These are phyloP conservation scores for Saiga tatarica DNA, from an alignment of 2,113 vertebrate genomes.

Conservation along the genomic window DNA sequence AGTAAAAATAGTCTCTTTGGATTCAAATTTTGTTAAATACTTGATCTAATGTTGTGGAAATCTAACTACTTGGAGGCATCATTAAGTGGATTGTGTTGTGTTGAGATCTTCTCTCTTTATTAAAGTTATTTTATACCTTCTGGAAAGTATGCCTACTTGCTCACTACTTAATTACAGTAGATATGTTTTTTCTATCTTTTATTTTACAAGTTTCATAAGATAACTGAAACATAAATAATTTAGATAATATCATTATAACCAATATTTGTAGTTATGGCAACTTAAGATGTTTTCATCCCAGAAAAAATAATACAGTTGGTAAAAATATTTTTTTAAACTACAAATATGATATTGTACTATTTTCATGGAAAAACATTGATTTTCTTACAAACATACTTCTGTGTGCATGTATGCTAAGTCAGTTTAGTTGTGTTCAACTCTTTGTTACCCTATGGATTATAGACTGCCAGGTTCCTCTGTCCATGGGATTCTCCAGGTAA, in stretches of 20 bases:
- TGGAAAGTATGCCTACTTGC: slow-evolving; percentile 48
- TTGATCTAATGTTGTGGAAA: slow-evolving; percentile 68
- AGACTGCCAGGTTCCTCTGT: background rate
- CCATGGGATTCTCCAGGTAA: background rate
- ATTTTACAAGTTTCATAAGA: slow-evolving; percentile 68
- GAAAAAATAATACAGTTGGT: slow-evolving; percentile 58
- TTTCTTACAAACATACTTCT: slow-evolving; percentile 59
- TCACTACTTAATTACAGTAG: slow-evolving; percentile 75
- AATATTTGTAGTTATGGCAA: slow-evolving; percentile 60
- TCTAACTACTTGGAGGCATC: slow-evolving; percentile 31
- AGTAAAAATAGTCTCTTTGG: slow-evolving; percentile 41
- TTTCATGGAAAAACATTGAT: slow-evolving; percentile 44
- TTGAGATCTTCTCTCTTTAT: slow-evolving; percentile 69
- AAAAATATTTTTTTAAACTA: slow-evolving; percentile 60
- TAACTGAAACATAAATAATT: slow-evolving; percentile 45
- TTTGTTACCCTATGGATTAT: background rate
- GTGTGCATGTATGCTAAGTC: background rate
- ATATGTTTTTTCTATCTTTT: slow-evolving; percentile 24
- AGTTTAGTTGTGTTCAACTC: background rate
- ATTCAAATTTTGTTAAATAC: slow-evolving; percentile 56
- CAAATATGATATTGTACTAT: slow-evolving; percentile 56
- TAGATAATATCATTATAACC: slow-evolving; percentile 66
- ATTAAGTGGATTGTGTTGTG: background rate
- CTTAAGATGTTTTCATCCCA: slow-evolving; percentile 42
- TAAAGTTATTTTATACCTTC: slow-evolving; percentile 74